These are phyloP conservation scores for Papilio demoleus DNA, from an alignment of 2,888 invertebrate genomes.

Conservation along the genomic window DNA sequence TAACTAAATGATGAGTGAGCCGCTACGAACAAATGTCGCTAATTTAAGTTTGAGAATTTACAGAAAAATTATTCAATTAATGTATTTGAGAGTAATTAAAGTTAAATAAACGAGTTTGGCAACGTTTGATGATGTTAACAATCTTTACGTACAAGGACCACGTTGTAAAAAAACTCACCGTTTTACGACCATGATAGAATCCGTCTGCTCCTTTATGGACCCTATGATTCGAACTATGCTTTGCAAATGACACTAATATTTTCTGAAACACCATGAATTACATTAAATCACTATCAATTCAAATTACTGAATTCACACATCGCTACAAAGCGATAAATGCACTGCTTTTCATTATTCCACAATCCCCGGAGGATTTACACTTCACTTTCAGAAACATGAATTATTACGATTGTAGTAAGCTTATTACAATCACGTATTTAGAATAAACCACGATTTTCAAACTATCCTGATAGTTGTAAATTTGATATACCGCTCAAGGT, in stretches of 20 bases:
- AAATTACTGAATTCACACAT: constrained; percentile 76
- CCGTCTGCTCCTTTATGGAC: constrained; percentile 82
- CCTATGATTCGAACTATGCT: constrained; percentile 81
- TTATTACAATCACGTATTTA: constrained; percentile 48
- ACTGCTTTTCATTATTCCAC: constrained; percentile 74
- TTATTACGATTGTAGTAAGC: constrained; percentile 47
- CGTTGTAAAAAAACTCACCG: constrained; percentile 68
- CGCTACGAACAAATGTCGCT: constrained; percentile 12
- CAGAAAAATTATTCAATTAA: constrained; percentile 7
- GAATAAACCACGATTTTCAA: constrained; percentile 47
- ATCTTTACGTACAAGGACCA: constrained; percentile 42
- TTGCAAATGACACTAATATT: constrained; percentile 74
- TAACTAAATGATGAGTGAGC: neutral
- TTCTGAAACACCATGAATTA: constrained; percentile 81
- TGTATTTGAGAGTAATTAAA: constrained; percentile 9
- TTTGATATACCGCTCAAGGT: constrained; percentile 49
- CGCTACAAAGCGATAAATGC: constrained; percentile 79
- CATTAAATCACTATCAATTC: constrained; percentile 76
- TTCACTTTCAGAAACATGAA: constrained; percentile 72
- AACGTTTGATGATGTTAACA: constrained; percentile 19
- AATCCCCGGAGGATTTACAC: constrained; percentile 69
- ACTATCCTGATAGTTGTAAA: constrained; percentile 46
- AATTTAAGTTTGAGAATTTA: neutral
- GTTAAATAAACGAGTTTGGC: constrained; percentile 10
- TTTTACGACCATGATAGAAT: constrained; percentile 84